phyloP scores from a whole-genome alignment of 1,140 invertebrate genomes.

The Acromyrmex heyeri region DNA sequence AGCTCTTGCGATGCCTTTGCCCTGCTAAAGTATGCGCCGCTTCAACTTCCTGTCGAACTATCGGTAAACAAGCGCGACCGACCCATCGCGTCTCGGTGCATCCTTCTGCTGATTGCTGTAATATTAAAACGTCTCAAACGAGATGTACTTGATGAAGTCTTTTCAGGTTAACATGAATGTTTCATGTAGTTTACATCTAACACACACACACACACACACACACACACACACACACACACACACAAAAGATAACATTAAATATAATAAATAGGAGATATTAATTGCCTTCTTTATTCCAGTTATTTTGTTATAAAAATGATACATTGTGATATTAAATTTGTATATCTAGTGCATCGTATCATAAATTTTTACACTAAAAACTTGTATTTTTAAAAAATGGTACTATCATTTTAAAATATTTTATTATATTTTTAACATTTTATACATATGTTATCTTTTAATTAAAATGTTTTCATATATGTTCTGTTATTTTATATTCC shows the following conservation, averaged over 20 bases:
- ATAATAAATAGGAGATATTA: no score
- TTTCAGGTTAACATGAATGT: neutral
- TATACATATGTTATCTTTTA: neutral
- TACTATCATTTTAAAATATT: neutral
- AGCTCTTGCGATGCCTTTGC: slow-evolving; percentile 38
- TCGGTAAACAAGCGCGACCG: slow-evolving; percentile 23
- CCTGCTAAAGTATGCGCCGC: neutral
- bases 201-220: no score
- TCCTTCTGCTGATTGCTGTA: slow-evolving; percentile 4
- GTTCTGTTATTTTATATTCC: neutral
- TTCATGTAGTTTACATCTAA: neutral
- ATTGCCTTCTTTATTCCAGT: no score
- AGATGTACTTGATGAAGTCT: neutral
- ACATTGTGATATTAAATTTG: neutral
- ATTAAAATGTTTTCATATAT: neutral
- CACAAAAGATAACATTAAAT: neutral
- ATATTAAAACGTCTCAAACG: neutral
- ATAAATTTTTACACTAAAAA: neutral
- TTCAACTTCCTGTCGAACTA: slow-evolving; percentile 39
- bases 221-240: no score
- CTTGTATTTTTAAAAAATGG: neutral
- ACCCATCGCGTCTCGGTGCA: neutral
- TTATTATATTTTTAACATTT: neutral
- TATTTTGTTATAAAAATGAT: no score
- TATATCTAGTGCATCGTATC: neutral